Evolutionary conservation across 2,888 invertebrate genomes (phyloP).

Genomic region (Orchestes rusci): DNA sequence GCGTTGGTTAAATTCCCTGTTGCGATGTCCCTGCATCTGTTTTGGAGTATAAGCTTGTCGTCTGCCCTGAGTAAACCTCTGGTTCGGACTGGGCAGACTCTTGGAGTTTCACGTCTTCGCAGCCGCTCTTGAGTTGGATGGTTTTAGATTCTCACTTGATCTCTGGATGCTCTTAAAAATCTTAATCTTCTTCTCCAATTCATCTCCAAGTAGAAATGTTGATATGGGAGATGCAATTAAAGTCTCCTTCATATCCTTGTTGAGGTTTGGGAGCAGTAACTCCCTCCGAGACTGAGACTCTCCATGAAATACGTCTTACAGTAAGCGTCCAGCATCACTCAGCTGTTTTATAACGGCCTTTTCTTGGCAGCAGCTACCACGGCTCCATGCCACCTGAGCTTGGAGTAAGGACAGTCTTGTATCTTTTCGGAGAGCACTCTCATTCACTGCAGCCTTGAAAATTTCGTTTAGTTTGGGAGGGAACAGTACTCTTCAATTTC

Average conservation of each 20-base stretch:
- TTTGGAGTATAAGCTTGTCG: neutral
- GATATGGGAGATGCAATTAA: neutral
- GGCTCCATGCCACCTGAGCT: neutral
- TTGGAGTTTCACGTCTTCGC: neutral
- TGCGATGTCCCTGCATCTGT: neutral
- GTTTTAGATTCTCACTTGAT: neutral
- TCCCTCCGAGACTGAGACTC: neutral
- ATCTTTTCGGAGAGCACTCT: neutral
- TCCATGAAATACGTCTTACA: neutral
- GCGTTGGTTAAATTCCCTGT: neutral
- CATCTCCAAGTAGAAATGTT: neutral
- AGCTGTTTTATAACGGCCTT: neutral
- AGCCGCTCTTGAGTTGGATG: neutral
- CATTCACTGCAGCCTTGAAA: neutral
- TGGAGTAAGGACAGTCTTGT: neutral
- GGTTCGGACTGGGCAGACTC: neutral
- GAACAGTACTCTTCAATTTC: neutral
- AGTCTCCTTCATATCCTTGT: neutral
- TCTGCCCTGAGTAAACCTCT: neutral
- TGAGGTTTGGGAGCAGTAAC: neutral
- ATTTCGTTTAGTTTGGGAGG: neutral
- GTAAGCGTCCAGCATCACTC: neutral
- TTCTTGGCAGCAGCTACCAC: neutral
- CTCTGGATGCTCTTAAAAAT: neutral
- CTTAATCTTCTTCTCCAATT: neutral